phyloP scores from a whole-genome alignment of 2,797 vertebrate species.

The Iguana delicatissima region DNA sequence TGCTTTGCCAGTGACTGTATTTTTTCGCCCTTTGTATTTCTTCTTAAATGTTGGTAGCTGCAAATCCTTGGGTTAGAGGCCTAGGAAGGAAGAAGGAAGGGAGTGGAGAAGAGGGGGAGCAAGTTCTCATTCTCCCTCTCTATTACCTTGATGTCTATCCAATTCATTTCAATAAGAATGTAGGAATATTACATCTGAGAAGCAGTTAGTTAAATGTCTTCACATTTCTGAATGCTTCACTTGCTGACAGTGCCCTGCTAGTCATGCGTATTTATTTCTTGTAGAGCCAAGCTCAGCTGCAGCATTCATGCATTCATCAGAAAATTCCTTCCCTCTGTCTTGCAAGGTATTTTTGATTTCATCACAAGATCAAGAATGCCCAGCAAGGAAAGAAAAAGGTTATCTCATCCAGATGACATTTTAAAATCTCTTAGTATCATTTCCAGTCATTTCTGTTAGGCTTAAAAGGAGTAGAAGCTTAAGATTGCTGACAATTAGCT shows the following conservation, averaged over 20 bases:
- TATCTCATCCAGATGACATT: background rate
- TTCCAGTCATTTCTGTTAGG: background rate
- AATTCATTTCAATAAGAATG: conserved; percentile 31
- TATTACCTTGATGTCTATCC: conserved; percentile 23
- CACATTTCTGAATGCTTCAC: conserved; percentile 19
- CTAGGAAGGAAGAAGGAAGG: background rate
- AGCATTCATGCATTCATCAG: conserved; percentile 10
- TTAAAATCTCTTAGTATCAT: background rate
- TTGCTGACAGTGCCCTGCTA: conserved; percentile 23
- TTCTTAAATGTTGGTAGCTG: background rate
- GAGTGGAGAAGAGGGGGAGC: background rate
- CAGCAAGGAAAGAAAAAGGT: background rate
- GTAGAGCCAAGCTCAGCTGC: conserved; percentile 5
- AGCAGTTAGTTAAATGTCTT: conserved; percentile 30
- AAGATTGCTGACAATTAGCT: background rate
- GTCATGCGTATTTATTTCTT: conserved; percentile 34
- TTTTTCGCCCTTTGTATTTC: background rate
- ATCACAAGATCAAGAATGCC: background rate
- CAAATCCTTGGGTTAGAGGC: conserved; percentile 12
- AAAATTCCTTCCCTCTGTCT: background rate
- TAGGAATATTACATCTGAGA: conserved; percentile 18
- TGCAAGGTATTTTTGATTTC: background rate
- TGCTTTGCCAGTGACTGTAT: background rate
- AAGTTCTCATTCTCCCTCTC: conserved; percentile 15
- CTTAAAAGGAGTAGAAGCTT: background rate